phyloP scores from a whole-genome alignment of 2,797 vertebrate genomes.

The Protonibea diacanthus region DNA sequence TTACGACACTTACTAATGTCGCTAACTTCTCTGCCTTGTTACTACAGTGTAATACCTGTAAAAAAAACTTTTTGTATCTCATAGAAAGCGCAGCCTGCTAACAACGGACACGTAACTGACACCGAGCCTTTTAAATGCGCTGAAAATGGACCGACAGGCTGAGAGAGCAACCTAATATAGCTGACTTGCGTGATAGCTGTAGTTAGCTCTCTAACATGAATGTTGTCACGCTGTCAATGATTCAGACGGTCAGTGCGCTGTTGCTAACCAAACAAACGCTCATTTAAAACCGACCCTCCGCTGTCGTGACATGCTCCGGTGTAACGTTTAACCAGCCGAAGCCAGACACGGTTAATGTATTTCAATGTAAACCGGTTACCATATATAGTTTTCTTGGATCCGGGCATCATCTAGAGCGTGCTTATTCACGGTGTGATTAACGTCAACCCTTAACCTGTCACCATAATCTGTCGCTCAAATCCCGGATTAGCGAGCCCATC shows the following conservation, averaged over 20 bases:
- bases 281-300: not conserved
- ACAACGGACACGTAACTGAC: not conserved
- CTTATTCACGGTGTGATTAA: slow-evolving; percentile 50
- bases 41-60: not conserved
- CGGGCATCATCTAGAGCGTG: not conserved
- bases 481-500: slow-evolving; percentile 65
- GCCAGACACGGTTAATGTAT: not conserved
- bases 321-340: not conserved
- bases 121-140: slow-evolving; percentile 43
- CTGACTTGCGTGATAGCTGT: not conserved
- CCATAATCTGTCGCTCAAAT: slow-evolving; percentile 69
- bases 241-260: not conserved
- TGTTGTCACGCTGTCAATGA: not conserved
- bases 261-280: slow-evolving; percentile 33
- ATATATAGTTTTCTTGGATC: slow-evolving; percentile 24
- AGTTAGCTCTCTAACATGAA: no score
- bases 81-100: not conserved
- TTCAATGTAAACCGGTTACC: not conserved
- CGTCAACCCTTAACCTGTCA: slow-evolving; percentile 54
- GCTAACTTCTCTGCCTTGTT: not conserved
- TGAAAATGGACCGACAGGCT: not conserved
- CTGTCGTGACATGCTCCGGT: not conserved
- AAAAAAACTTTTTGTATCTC: not conserved
- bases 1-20: not conserved
- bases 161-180: no score